These are phyloP conservation scores for Onthophagus sagittarius DNA, from an alignment of 2,888 invertebrate genomes.

Conservation along the genomic window DNA sequence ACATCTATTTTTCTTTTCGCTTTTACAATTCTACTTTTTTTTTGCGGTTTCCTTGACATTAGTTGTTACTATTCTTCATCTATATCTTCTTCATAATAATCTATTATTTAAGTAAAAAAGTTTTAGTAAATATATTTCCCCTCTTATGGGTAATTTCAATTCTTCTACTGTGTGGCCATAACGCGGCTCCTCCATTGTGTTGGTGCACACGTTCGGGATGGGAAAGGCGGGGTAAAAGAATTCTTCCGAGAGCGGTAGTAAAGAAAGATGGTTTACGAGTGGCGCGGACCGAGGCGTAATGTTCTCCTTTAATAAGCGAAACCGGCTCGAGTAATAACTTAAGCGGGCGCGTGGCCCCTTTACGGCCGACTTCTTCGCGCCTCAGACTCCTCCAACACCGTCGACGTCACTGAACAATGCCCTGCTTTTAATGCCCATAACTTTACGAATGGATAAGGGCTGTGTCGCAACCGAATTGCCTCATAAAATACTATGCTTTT, in stretches of 20 bases:
- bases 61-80: no score
- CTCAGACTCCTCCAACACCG: background rate
- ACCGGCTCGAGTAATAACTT: slow-evolving; percentile 8
- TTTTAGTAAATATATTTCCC: background rate
- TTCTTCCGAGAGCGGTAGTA: background rate
- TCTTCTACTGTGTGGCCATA: background rate
- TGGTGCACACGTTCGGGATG: background rate
- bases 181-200: background rate
- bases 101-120: no score
- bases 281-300: background rate
- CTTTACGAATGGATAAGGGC: slow-evolving; percentile 8
- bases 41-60: background rate
- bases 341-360: background rate
- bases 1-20: no score
- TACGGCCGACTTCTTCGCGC: slow-evolving; percentile 4
- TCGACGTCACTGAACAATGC: slow-evolving; percentile 5
- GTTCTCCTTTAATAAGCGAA: slow-evolving; percentile 9
- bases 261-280: slow-evolving; percentile 13
- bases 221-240: background rate
- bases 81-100: no score
- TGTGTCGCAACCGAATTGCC: background rate
- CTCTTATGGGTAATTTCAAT: background rate
- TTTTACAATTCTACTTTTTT: background rate
- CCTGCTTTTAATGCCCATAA: slow-evolving; percentile 6
- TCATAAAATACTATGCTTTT: background rate